These are phyloP conservation scores for Eulemur coronatus DNA, from an alignment of 2,797 vertebrate species.

Conservation along the genomic window DNA sequence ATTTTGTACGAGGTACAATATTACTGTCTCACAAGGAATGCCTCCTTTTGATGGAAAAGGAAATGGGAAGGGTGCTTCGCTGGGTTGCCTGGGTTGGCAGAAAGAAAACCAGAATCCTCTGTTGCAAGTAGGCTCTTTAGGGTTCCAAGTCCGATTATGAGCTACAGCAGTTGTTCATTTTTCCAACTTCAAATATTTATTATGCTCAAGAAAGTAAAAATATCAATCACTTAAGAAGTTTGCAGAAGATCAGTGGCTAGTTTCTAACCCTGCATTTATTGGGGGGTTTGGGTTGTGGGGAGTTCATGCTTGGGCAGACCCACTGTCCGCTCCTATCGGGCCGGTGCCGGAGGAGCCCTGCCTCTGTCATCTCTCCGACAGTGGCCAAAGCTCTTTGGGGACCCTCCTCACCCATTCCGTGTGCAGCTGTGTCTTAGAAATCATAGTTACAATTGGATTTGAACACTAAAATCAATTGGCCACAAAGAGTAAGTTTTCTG, in stretches of 20 bases:
- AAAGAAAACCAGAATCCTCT: background rate
- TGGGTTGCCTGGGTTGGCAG: background rate
- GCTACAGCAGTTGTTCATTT: background rate
- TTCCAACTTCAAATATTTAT: background rate
- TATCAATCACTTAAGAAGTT: background rate
- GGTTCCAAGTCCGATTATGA: background rate
- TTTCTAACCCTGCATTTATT: background rate
- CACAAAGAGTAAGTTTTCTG: background rate
- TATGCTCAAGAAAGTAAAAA: background rate
- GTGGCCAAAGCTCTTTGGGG: background rate
- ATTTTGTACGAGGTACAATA: conserved; percentile 48
- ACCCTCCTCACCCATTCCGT: background rate
- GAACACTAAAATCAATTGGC: background rate
- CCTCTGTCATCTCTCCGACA: no score
- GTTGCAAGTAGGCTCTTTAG: background rate
- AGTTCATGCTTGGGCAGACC: background rate
- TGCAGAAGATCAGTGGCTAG: background rate
- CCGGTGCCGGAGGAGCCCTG: background rate
- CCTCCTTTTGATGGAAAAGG: background rate
- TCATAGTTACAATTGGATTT: background rate
- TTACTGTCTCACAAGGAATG: background rate
- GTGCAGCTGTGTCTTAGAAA: background rate
- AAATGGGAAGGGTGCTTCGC: background rate
- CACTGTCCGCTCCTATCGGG: background rate
- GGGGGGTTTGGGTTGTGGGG: background rate